Evolutionary conservation across 2,888 invertebrate species (phyloP), one percentile per base, ranked within the genome.

Genomic region (Metopia argyrocephala): DNA sequence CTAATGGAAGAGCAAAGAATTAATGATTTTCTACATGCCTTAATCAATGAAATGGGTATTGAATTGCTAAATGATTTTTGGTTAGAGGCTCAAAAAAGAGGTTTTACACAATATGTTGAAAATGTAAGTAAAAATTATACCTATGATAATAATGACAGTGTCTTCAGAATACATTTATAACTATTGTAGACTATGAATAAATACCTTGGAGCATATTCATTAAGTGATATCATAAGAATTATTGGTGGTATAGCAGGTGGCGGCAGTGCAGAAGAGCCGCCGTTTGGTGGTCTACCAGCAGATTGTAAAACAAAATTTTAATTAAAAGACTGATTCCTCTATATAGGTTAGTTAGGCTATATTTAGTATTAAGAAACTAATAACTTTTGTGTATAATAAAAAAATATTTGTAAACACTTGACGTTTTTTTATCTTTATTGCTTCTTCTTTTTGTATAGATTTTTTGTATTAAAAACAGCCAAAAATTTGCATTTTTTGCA

Each of bases 11-110:
- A 90, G 27, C 84, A 87, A 0, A 85, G 89, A n/a, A 73, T 89
- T 2, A 86, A 86, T 69, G 82, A 84, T 0, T 90, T 89, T 46
- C 0, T 89, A 9, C 87, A 89, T 78, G 85, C 84, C 21, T 64
- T 89, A n/a, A 28, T 89, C 9, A 88, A 89, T 79, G 86, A 88
- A 84, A 57, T 89, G 79, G 84, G 87, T 1, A 71, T 89, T 18
- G 89, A 90, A 75, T 59, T 90, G 18, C 76, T 90, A 20, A 85
- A 85, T 25, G 90, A 89, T 76, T 18, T 86, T 0, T 89, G 90
- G 89, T 66, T 79, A 7, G 79, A 81, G 23, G 86, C 84, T 28
- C 86, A 84, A 20, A 84, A 87, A 15, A 79, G 57, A 25, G 70
- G 83, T 1, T 84, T 86, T 6, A 76, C 85, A 6, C 12, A 82